These are phyloP conservation scores for Anoncus sp. DNA, from an alignment of 2,888 invertebrate species.

Conservation along the genomic window DNA sequence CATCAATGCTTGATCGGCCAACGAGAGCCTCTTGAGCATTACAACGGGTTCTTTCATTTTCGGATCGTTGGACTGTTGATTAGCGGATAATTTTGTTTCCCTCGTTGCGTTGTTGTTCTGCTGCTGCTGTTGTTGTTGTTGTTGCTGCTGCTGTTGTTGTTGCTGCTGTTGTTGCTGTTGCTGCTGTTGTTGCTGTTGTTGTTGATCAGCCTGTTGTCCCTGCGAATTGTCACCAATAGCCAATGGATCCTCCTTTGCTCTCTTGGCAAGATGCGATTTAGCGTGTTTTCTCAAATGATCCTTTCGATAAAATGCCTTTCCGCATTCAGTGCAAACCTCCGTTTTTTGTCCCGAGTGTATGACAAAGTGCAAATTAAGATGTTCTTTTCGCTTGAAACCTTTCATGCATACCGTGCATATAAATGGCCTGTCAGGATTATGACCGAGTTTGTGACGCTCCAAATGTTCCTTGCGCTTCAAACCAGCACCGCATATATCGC, in stretches of 20 bases:
- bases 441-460: constrained; percentile 91
- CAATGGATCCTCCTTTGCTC: constrained; percentile 88
- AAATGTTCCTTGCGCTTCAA: constrained; percentile 92
- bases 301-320: constrained; percentile 91
- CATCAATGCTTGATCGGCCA: constrained; percentile 86
- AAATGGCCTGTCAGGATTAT: constrained; percentile 92
- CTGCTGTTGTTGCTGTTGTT: constrained; percentile 72
- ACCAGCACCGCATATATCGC: constrained; percentile 91
- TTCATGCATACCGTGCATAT: constrained; percentile 91
- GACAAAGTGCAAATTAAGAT: constrained; percentile 92
- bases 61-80: constrained; percentile 49
- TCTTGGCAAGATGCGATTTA: constrained; percentile 90
- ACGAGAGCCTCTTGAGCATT: constrained; percentile 86
- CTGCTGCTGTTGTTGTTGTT: constrained; percentile 66
- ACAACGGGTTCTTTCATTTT: constrained; percentile 86
- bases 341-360: constrained; percentile 94
- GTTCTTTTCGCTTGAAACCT: constrained; percentile 92
- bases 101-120: constrained; percentile 73
- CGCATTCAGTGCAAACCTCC: constrained; percentile 91
- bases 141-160: constrained; percentile 73
- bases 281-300: constrained; percentile 93
- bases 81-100: constrained; percentile 65
- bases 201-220: constrained; percentile 79
- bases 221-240: constrained; percentile 75
- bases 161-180: constrained; percentile 74